Conservation (phyloP, 2,113 vertebrate genomes). For the Manacus vitellinus region DNA sequence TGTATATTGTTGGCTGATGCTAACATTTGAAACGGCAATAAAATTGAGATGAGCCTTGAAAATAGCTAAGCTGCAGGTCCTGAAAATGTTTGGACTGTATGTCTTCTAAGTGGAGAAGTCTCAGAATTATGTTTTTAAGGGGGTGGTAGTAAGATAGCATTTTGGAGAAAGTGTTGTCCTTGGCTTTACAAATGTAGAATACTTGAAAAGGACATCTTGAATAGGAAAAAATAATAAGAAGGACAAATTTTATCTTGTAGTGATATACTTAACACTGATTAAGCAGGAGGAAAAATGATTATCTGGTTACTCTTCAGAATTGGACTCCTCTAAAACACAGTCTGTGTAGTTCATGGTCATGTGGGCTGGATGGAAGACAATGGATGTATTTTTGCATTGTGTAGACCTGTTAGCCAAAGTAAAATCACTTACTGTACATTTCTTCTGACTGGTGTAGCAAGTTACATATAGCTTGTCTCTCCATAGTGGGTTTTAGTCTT, state of each 20-base stretch:
- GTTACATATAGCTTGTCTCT: background rate
- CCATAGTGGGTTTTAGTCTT: background rate
- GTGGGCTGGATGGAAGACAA: background rate
- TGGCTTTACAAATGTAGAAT: background rate
- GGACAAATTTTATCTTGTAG: background rate
- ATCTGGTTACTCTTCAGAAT: background rate
- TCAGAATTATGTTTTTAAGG: background rate
- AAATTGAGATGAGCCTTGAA: background rate
- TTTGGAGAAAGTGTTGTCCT: background rate
- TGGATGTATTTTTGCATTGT: background rate
- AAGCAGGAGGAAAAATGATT: background rate
- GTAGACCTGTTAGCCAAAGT: background rate
- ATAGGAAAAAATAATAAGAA: background rate
- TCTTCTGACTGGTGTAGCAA: background rate
- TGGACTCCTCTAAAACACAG: background rate
- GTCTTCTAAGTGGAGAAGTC: background rate
- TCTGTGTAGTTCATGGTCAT: background rate
- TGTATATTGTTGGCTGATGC: background rate
- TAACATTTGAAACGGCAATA: background rate
- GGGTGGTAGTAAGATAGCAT: background rate
- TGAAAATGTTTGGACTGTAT: background rate
- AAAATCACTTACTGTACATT: background rate
- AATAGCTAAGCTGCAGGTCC: background rate
- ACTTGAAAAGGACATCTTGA: background rate
- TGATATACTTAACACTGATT: background rate